Evolutionary conservation across 2,113 vertebrate genomes (phyloP).

Genomic region (Chinchilla lanigera): DNA sequence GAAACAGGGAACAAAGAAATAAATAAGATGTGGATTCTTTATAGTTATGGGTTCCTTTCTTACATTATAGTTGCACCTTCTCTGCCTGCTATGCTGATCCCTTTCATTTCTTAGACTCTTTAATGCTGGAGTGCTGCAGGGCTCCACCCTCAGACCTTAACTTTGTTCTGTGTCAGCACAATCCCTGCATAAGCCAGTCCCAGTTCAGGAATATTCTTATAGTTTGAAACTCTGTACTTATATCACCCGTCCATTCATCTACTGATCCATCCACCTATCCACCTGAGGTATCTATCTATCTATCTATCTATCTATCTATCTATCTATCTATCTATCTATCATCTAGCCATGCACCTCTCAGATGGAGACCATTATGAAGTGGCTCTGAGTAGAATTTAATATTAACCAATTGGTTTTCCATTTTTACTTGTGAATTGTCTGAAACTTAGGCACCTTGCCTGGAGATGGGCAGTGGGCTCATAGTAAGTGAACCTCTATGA

Average conservation of each 20-base stretch:
- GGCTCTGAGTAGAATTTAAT: too few relatives aligned
- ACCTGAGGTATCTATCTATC: neutral
- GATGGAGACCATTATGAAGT: too few relatives aligned
- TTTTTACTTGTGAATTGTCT: too few relatives aligned
- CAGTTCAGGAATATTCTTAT: neutral
- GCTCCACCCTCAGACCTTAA: neutral
- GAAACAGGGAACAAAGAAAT: constrained; percentile 3
- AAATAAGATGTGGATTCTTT: constrained; percentile 8
- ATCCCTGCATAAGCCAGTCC: neutral
- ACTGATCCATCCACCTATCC: too few relatives aligned
- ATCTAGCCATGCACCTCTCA: too few relatives aligned
- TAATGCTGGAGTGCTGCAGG: neutral
- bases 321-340: neutral
- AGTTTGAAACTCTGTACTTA: neutral
- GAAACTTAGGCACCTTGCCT: too few relatives aligned
- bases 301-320: rapidly evolving
- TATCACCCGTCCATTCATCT: neutral
- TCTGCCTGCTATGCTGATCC: neutral
- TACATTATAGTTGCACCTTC: neutral
- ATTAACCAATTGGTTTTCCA: too few relatives aligned
- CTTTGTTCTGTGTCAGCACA: neutral
- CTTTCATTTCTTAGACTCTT: constrained; percentile 32
- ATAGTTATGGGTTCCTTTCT: neutral
- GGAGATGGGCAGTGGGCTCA: too few relatives aligned
- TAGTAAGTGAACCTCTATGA: too few relatives aligned